phyloP scores from a whole-genome alignment of 2,888 invertebrate genomes.

The Tuta absoluta region DNA sequence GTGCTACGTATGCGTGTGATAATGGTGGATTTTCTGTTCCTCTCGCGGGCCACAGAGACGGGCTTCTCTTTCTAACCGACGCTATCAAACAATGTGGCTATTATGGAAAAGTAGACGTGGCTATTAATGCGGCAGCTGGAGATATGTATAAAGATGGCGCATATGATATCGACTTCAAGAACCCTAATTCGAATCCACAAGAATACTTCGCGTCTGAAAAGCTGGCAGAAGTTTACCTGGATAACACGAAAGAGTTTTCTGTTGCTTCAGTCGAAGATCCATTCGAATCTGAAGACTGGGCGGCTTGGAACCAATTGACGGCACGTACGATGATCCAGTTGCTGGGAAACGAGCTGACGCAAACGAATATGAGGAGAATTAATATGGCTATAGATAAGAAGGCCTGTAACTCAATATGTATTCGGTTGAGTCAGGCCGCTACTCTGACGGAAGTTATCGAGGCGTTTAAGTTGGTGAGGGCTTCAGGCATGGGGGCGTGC shows the following conservation, averaged over 20 bases:
- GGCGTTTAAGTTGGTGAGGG: conserved; percentile 94
- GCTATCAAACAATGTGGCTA: conserved; percentile 97
- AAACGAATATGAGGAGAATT: conserved; percentile 93
- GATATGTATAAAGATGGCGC: conserved; percentile 93
- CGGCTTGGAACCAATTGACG: conserved; percentile 92
- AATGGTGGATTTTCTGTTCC: conserved; percentile 99
- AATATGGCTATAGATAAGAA: conserved; percentile 95
- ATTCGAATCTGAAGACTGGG: conserved; percentile 99
- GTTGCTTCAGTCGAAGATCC: conserved; percentile 98
- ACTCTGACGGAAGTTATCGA: conserved; percentile 97
- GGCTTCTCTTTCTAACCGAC: conserved; percentile 88
- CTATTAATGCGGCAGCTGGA: conserved; percentile 98
- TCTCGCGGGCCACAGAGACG: conserved; percentile 96
- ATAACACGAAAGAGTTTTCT: conserved; percentile 93
- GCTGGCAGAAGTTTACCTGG: conserved; percentile 91
- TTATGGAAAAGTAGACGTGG: conserved; percentile 94
- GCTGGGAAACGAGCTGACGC: conserved; percentile 97
- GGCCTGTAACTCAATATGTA: conserved; percentile 94
- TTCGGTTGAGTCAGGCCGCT: conserved; percentile 99
- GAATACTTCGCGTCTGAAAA: conserved; percentile 91
- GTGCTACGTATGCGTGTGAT: conserved; percentile 96
- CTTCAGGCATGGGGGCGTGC: conserved; percentile 93
- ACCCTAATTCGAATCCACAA: conserved; percentile 91
- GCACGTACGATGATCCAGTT: conserved; percentile 87
- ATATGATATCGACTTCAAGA: conserved; percentile 99